Evolutionary conservation across 2,113 vertebrate genomes (phyloP).

Genomic region (Calonectris borealis): DNA sequence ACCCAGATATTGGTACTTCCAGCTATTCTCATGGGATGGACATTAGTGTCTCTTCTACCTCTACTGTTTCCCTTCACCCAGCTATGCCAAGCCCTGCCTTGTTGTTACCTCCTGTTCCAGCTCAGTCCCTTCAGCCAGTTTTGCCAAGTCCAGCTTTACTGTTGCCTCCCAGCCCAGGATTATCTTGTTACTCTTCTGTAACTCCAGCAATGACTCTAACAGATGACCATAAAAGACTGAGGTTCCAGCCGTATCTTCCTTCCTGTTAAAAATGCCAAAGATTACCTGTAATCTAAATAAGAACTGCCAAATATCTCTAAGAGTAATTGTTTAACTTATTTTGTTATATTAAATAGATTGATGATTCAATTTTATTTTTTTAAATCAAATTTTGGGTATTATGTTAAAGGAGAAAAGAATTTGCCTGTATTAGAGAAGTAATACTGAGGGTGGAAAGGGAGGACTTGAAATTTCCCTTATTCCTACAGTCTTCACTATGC

Average conservation of each 20-base stretch:
- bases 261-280: not conserved
- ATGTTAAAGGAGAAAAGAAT: not conserved
- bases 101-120: not conserved
- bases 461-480: not conserved
- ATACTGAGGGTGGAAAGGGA: not conserved
- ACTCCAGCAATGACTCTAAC: not conserved
- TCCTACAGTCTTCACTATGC: not conserved
- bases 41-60: not conserved
- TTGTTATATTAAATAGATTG: not conserved
- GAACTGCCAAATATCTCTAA: not conserved
- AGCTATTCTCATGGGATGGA: not conserved
- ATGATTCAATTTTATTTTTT: not conserved
- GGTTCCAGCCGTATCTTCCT: not conserved
- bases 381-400: not conserved
- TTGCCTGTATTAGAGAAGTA: not conserved
- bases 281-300: not conserved
- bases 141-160: not conserved
- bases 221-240: not conserved
- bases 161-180: not conserved
- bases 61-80: not conserved
- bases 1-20: not conserved
- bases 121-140: not conserved
- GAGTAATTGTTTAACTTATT: slow-evolving; percentile 28
- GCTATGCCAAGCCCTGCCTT: not conserved
- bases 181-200: not conserved